phyloP scores from a whole-genome alignment of 2,113 vertebrate genomes.

The Morone chrysops region DNA sequence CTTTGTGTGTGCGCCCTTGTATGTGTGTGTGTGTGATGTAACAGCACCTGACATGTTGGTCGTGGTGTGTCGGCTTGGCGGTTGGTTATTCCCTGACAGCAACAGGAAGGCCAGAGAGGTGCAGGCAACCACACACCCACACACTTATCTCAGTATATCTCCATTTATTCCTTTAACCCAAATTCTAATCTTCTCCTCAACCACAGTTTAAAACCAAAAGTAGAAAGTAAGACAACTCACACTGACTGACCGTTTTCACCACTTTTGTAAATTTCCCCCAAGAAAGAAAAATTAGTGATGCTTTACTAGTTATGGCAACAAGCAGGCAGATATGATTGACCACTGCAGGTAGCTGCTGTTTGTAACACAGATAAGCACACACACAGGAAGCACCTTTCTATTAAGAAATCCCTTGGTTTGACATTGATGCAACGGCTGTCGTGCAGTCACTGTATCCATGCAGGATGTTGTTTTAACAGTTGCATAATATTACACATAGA shows the following conservation, averaged over 20 bases:
- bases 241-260: not conserved
- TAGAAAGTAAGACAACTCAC: no score
- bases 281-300: not conserved
- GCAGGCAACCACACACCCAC: conserved; percentile 36
- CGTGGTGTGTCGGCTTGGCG: conserved; percentile 72
- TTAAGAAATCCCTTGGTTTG: conserved; percentile 53
- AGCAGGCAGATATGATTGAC: not conserved
- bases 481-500: conserved; percentile 29
- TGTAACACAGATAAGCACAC: conserved; percentile 1
- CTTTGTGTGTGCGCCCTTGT: conserved; percentile 24
- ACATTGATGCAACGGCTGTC: conserved; percentile 32
- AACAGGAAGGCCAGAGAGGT: conserved; percentile 79
- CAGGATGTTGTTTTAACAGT: conserved; percentile 47
- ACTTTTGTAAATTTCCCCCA: not conserved
- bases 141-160: conserved; percentile 17
- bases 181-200: not conserved
- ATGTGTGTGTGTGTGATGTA: conserved; percentile 76
- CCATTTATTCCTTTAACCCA: not conserved
- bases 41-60: conserved; percentile 83
- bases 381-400: conserved; percentile 73
- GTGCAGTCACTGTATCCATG: not conserved
- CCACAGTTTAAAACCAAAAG: not conserved
- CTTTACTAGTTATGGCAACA: not conserved
- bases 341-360: conserved; percentile 37
- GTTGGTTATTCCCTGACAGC: conserved; percentile 87